These are phyloP conservation scores for Caranx melampygus DNA, from an alignment of 2,113 vertebrate genomes.

Conservation along the genomic window DNA sequence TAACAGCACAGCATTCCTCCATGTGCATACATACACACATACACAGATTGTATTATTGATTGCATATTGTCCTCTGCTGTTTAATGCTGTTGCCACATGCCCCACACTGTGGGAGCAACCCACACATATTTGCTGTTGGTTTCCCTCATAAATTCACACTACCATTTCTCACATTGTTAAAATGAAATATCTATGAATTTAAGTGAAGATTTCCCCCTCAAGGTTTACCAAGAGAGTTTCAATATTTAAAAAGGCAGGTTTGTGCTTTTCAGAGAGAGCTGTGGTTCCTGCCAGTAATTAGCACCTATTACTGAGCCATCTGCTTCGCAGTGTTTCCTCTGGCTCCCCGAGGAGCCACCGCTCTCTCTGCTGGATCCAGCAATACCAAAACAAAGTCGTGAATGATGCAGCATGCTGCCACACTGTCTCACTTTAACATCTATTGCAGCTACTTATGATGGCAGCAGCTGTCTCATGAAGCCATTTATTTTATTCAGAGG, in stretches of 20 bases:
- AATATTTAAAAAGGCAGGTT: constrained; percentile 42
- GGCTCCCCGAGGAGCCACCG: constrained; percentile 57
- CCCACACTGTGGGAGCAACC: not conserved
- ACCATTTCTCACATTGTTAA: not conserved
- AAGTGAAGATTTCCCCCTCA: constrained; percentile 1
- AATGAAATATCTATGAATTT: constrained; percentile 22
- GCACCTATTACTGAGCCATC: constrained; percentile 77
- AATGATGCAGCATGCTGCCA: constrained; percentile 62
- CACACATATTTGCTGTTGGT: not conserved
- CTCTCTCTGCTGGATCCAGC: constrained; percentile 69
- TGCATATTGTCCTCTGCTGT: not conserved
- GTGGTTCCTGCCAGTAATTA: constrained; percentile 73
- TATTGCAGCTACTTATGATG: constrained; percentile 33
- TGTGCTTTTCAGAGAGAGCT: constrained; percentile 36
- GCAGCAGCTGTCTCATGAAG: constrained; percentile 15
- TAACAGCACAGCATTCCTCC: not conserved
- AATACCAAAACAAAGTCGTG: constrained; percentile 64
- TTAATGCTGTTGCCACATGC: not conserved
- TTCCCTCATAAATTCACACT: not conserved
- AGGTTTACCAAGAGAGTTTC: constrained; percentile 32
- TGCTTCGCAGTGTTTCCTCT: constrained; percentile 64
- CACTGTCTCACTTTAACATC: constrained; percentile 44
- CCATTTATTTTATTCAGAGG: constrained; percentile 25
- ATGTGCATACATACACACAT: not conserved
- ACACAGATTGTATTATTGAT: constrained; percentile 4